phyloP scores from a whole-genome alignment of 2,113 vertebrate species.

The Chaenocephalus aceratus region DNA sequence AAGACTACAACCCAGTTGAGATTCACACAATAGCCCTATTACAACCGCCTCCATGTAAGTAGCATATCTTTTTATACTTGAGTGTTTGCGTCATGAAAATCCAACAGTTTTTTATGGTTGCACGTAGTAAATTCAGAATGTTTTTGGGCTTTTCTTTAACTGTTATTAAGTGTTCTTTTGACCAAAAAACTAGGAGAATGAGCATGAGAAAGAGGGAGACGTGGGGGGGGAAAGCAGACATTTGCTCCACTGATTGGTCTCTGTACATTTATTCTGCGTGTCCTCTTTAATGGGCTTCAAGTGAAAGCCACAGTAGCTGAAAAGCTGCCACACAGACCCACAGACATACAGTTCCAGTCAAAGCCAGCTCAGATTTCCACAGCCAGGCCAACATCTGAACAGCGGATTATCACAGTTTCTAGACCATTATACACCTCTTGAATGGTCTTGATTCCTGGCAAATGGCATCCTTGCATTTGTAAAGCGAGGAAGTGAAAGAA shows the following conservation, averaged over 20 bases:
- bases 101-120: not conserved
- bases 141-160: not conserved
- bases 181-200: not conserved
- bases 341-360: slow-evolving; percentile 52
- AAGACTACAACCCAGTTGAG: slow-evolving; percentile 19
- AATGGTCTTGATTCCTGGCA: slow-evolving; percentile 66
- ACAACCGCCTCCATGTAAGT: not conserved
- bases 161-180: slow-evolving; percentile 26
- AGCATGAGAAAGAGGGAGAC: slow-evolving; percentile 8
- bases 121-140: slow-evolving; percentile 47
- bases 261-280: slow-evolving; percentile 10
- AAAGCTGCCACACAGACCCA: slow-evolving; percentile 46
- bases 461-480: slow-evolving; percentile 68
- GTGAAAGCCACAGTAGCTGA: slow-evolving; percentile 61
- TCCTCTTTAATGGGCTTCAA: slow-evolving; percentile 51
- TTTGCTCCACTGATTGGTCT: slow-evolving; percentile 26
- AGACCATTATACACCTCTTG: slow-evolving; percentile 63
- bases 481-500: slow-evolving; percentile 72
- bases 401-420: slow-evolving; percentile 73
- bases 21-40: slow-evolving; percentile 15
- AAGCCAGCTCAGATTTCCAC: slow-evolving; percentile 65
- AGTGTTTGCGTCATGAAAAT: slow-evolving; percentile 25
- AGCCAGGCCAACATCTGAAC: slow-evolving; percentile 66
- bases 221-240: slow-evolving; percentile 5
- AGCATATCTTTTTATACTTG: slow-evolving; percentile 8